A percentile compares a stretch with the other conserved stretches of the same genome.
Evolutionary conservation across 2,797 vertebrate genomes (phyloP).

Genomic region (Poecile montanus): DNA sequence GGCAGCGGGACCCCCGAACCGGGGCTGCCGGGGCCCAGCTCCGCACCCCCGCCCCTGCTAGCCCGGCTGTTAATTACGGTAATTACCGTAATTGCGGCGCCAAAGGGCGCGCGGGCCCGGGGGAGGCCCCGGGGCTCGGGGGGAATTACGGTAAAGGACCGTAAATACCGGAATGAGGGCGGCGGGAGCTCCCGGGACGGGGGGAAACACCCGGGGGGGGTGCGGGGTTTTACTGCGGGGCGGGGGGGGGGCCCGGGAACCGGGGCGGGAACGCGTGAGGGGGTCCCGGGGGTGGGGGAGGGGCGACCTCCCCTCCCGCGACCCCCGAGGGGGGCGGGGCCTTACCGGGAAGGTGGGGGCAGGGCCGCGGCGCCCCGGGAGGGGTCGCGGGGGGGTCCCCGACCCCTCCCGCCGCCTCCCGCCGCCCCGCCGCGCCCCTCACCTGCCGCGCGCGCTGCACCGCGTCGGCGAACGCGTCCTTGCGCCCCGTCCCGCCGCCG

Average conservation of each 20-base stretch:
- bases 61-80: not conserved
- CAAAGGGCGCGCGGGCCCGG: not conserved
- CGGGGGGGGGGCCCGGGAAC: too few relatives aligned
- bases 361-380: not conserved
- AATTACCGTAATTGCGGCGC: not conserved
- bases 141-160: not conserved
- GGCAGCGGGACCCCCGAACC: too few relatives aligned
- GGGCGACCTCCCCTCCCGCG: not conserved
- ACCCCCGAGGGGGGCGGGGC: not conserved
- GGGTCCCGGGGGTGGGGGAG: not conserved
- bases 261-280: not conserved
- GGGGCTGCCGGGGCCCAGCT: too few relatives aligned
- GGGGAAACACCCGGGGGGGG: not conserved
- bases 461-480: not conserved
- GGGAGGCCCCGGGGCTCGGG: too few relatives aligned
- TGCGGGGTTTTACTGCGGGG: not conserved
- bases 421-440: not conserved
- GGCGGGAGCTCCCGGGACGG: too few relatives aligned
- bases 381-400: not conserved
- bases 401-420: not conserved
- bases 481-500: not conserved
- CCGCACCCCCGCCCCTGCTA: too few relatives aligned
- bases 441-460: not conserved
- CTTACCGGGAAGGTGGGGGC: not conserved
- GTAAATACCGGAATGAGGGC: not conserved